phyloP scores from a whole-genome alignment of 2,888 invertebrate genomes.

The Emmelina monodactyla region DNA sequence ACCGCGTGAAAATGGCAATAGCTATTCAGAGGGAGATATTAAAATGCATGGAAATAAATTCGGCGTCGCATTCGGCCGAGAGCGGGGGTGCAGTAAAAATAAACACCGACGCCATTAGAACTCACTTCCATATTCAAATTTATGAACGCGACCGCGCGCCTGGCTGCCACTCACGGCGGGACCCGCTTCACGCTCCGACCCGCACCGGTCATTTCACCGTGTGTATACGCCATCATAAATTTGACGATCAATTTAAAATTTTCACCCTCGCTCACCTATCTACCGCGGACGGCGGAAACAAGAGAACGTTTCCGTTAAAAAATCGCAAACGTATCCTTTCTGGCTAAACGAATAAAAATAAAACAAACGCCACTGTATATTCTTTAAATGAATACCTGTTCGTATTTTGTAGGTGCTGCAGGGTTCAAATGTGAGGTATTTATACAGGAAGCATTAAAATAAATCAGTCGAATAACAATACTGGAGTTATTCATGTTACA shows the following conservation, averaged over 20 bases:
- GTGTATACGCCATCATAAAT: slow-evolving; percentile 40
- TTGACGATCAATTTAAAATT: slow-evolving; percentile 52
- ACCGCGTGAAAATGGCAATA: slow-evolving; percentile 64
- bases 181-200: no score
- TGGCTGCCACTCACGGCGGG: no score
- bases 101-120: slow-evolving; percentile 68
- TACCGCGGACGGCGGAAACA: slow-evolving; percentile 13
- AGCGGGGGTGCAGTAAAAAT: slow-evolving; percentile 64
- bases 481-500: no score
- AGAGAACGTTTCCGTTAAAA: background rate
- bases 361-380: no score
- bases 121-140: slow-evolving; percentile 69
- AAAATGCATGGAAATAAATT: slow-evolving; percentile 68
- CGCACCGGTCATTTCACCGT: slow-evolving; percentile 40
- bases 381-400: no score
- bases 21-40: slow-evolving; percentile 66
- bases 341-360: no score
- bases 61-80: slow-evolving; percentile 64
- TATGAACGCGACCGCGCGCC: slow-evolving; percentile 58
- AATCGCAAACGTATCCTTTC: no score
- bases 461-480: no score
- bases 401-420: no score
- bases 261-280: slow-evolving; percentile 41
- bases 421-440: no score
- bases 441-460: no score